These are phyloP conservation scores for Abrostola tripartita DNA, from an alignment of 2,888 invertebrate species.

Conservation along the genomic window DNA sequence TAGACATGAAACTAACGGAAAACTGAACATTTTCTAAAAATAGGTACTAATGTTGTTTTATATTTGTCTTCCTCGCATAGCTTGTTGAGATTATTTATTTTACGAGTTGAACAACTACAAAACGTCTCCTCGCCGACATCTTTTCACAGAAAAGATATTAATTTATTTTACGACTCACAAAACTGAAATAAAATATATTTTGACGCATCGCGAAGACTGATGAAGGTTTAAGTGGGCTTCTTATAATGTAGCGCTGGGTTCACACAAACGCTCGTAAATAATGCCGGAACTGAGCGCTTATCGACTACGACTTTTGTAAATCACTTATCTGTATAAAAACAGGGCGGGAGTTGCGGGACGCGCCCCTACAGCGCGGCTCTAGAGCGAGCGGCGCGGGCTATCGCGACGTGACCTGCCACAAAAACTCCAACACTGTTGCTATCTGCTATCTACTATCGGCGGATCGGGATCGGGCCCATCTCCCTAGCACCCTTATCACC, in stretches of 20 bases:
- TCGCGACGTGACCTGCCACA: conserved; percentile 68
- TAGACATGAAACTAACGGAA: conserved; percentile 28
- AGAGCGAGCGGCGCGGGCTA: conserved; percentile 57
- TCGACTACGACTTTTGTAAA: conserved; percentile 64
- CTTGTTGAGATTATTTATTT: background rate
- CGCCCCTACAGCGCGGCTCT: conserved; percentile 7
- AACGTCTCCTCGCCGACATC: conserved; percentile 3
- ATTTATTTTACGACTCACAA: conserved; percentile 70
- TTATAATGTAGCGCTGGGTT: conserved; percentile 52
- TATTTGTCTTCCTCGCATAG: background rate
- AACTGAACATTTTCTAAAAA: conserved; percentile 24
- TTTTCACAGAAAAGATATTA: conserved; percentile 72
- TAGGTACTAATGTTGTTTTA: conserved; percentile 1
- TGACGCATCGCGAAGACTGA: conserved; percentile 69
- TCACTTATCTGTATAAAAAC: conserved; percentile 67
- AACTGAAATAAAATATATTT: conserved; percentile 61
- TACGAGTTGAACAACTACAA: background rate
- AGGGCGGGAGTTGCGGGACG: conserved; percentile 27
- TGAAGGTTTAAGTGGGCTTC: conserved; percentile 70
- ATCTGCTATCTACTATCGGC: conserved; percentile 48
- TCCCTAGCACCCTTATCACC: conserved; percentile 42
- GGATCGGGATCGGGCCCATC: conserved; percentile 46
- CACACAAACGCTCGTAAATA: conserved; percentile 61
- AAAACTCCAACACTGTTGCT: conserved; percentile 48
- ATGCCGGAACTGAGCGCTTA: conserved; percentile 66